Percentiles rank a stretch among this genome's conserved stretches.
These are phyloP conservation scores for Xerus rutilus DNA, from an alignment of 2,797 vertebrate genomes.

Conservation along the genomic window DNA sequence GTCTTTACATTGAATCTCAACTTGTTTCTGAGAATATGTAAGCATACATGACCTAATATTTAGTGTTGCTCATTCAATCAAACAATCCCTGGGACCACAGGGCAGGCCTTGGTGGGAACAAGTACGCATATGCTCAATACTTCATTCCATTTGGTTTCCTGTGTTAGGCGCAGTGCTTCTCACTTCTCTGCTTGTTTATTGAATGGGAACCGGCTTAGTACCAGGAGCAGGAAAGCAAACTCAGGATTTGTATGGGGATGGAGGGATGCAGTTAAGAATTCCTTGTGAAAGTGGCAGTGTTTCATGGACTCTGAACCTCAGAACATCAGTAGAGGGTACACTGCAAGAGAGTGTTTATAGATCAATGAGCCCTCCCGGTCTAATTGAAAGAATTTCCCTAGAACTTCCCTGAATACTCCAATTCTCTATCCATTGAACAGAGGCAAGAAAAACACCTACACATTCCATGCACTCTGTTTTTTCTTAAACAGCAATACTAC, in stretches of 20 bases:
- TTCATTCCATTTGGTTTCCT: background rate
- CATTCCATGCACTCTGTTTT: conserved; percentile 8
- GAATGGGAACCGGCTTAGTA: conserved; percentile 15
- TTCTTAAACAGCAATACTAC: conserved; percentile 94
- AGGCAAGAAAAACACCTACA: background rate
- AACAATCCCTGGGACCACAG: background rate
- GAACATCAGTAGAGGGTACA: background rate
- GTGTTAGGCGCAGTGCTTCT: background rate
- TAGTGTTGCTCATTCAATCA: background rate
- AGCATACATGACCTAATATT: conserved; percentile 8
- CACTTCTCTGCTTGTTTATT: background rate
- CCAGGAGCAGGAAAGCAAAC: background rate
- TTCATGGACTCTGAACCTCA: background rate
- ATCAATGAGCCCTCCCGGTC: background rate
- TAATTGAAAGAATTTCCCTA: background rate
- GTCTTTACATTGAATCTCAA: background rate
- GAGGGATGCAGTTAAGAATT: conserved; percentile 14
- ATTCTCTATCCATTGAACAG: background rate
- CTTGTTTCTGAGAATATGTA: conserved; percentile 10
- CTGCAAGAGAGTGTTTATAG: background rate
- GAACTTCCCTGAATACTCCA: background rate
- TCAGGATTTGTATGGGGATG: background rate
- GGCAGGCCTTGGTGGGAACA: background rate
- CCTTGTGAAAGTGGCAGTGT: background rate
- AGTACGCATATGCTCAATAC: background rate